Evolutionary conservation across 2,113 vertebrate genomes (phyloP), one percentile per base, ranked within the genome.

Genomic region (Marmota monax): DNA sequence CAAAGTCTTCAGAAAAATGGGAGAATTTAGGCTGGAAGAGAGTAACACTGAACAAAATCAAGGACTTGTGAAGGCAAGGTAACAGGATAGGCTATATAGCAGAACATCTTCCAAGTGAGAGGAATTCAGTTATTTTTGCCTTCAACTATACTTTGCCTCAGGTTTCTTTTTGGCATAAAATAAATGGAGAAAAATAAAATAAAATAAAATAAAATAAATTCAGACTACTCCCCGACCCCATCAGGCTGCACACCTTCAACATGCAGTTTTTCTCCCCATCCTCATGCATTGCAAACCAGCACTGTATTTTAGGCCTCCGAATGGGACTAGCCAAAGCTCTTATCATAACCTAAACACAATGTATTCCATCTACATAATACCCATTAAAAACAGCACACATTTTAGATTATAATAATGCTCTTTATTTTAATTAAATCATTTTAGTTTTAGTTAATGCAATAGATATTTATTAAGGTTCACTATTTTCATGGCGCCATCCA

Each of bases 81-180:
- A 39, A 63, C 0, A 1, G 2, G 13, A 42, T 16, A 73, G 5
- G 12, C 0, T 8, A 23, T 12, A 25, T 34, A 17, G 14, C 32
- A 25, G 11, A 27, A 8, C 8, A 29, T 32, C 80, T 39, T 32
- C n/a, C 1, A 56, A 32, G 63, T 12, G 10, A 67, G 3, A 73
- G 69, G 45, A 69, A 4, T 17, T 67, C 39, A 88, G 1, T 8
- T 29, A 37, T 10, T 16, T 53, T 79, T 42, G 23, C 37, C 37
- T 37, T 39, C 37, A 27, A 5, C n/a, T 56, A 17, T 29, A 12
- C 16, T 1, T 74, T 7, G 8, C 32, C 37, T 83, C 16, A 14
- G 4, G 34, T 65, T 85, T 72, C 42, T 91, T 22, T 22, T 87
- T 65, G 37, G 5, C 37, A 32, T 13, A 61, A 32, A 86, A 77